These are phyloP conservation scores for Kradibia gibbosae DNA, from an alignment of 1,140 invertebrate species.

Conservation along the genomic window DNA sequence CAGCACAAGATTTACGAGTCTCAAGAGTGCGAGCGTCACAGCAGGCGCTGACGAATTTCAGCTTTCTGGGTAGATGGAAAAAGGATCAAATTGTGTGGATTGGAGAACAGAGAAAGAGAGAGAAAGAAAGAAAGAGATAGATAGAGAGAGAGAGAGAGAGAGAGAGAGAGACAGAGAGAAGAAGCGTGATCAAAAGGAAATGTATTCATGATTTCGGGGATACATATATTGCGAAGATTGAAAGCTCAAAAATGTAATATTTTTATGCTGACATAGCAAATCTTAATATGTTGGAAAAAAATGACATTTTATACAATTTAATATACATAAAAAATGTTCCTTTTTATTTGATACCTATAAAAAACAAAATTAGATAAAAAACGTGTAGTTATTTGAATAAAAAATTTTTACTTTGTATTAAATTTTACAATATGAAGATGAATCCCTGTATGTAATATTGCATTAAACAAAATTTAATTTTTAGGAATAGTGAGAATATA, in stretches of 20 bases:
- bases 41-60: slow-evolving; percentile 20
- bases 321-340: too few species aligned
- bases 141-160: not conserved
- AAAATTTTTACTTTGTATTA: too few species aligned
- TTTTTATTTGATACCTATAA: too few species aligned
- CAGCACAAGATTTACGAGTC: slow-evolving; percentile 42
- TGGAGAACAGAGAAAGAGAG: not conserved
- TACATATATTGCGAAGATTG: not conserved
- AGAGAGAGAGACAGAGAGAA: not conserved
- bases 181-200: not conserved
- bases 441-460: too few species aligned
- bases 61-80: slow-evolving; percentile 10
- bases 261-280: not conserved
- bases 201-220: not conserved
- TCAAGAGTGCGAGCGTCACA: slow-evolving; percentile 14
- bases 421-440: too few species aligned
- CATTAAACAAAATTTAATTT: too few species aligned
- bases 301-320: not conserved
- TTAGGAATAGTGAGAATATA: too few species aligned
- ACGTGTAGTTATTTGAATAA: too few species aligned
- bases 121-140: not conserved
- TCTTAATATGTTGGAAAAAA: not conserved
- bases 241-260: slow-evolving; percentile 1
- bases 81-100: not conserved
- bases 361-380: too few species aligned